A percentile compares a stretch with the other conserved stretches of the same genome.
phyloP scores from a whole-genome alignment of 2,113 vertebrate species.

The Myotis davidii region DNA sequence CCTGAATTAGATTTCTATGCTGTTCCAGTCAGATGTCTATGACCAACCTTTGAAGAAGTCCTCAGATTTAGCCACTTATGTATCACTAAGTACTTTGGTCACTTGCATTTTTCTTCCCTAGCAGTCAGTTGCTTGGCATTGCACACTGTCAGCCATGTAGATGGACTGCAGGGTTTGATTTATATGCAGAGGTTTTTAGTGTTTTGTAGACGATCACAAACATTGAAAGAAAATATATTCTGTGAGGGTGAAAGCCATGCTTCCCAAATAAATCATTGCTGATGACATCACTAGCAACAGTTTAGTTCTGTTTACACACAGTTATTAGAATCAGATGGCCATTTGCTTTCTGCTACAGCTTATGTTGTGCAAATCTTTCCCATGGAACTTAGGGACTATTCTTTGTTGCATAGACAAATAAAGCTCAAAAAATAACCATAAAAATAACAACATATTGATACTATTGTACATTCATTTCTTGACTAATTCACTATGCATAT shows the following conservation, averaged over 20 bases:
- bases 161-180: neutral
- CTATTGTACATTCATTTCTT: slow-evolving; percentile 37
- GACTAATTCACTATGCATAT: slow-evolving; percentile 45
- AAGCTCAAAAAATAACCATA: slow-evolving; percentile 55
- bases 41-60: neutral
- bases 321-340: slow-evolving; percentile 77
- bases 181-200: slow-evolving; percentile 42
- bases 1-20: neutral
- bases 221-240: slow-evolving; percentile 38
- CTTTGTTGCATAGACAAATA: slow-evolving; percentile 13
- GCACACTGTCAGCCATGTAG: neutral
- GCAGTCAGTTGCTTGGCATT: neutral
- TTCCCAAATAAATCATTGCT: slow-evolving; percentile 50
- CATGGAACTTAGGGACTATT: slow-evolving; percentile 32
- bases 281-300: slow-evolving; percentile 67
- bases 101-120: neutral
- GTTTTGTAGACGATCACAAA: slow-evolving; percentile 33
- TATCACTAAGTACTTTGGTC: neutral
- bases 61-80: neutral
- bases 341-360: slow-evolving; percentile 72
- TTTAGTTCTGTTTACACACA: slow-evolving; percentile 60
- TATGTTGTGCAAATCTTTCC: slow-evolving; percentile 63
- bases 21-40: neutral
- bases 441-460: slow-evolving; percentile 57
- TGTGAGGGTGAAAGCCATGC: slow-evolving; percentile 27